These are phyloP conservation scores for Nothobranchius kuhntae DNA, from an alignment of 2,113 vertebrate genomes.

Conservation along the genomic window DNA sequence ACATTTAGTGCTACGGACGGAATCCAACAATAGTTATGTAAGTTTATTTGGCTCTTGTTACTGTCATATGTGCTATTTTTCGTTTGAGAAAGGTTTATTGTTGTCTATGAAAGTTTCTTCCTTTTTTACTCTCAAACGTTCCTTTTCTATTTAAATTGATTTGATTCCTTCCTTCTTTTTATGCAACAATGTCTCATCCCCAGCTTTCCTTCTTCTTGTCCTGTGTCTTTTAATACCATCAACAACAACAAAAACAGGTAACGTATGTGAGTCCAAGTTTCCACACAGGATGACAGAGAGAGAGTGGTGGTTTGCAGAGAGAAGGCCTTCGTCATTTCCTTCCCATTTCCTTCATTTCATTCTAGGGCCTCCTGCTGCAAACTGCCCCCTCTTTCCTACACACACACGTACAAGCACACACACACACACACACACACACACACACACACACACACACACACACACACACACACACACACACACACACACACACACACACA, in stretches of 20 bases:
- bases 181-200: background rate
- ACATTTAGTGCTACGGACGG: background rate
- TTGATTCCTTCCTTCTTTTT: background rate
- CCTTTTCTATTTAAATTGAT: too few species aligned
- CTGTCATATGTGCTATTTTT: constrained; percentile 1
- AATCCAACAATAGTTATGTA: constrained; percentile 32
- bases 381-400: constrained; percentile 67
- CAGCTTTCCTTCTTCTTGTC: constrained; percentile 54
- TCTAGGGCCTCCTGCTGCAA: constrained; percentile 57
- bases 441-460: constrained; percentile 19
- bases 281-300: constrained; percentile 57
- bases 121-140: background rate
- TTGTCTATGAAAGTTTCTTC: background rate
- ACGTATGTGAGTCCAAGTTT: constrained; percentile 48
- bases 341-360: constrained; percentile 80
- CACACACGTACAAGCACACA: constrained; percentile 33
- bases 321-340: constrained; percentile 75
- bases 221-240: constrained; percentile 48
- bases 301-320: constrained; percentile 63
- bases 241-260: constrained; percentile 62
- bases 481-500: constrained; percentile 27
- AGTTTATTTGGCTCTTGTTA: constrained; percentile 21
- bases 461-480: constrained; percentile 29
- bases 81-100: background rate
- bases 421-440: constrained; percentile 23